These are phyloP conservation scores for Rhinogobius similis DNA, from an alignment of 2,113 vertebrate genomes.

Conservation along the genomic window DNA sequence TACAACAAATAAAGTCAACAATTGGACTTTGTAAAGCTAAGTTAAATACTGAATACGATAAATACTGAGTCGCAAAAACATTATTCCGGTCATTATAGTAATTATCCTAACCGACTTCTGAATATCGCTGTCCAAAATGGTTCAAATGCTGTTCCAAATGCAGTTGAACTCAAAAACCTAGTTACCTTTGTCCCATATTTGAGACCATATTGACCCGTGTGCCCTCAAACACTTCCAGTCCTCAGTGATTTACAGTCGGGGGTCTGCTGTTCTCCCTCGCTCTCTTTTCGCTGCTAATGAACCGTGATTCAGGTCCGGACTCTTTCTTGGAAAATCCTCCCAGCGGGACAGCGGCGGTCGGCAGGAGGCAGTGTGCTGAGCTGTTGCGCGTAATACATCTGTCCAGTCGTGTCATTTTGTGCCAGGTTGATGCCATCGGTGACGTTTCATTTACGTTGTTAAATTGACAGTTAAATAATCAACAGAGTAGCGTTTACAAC, in stretches of 20 bases:
- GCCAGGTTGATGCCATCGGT: not conserved
- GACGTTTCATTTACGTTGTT: not conserved
- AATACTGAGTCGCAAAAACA: too few species aligned
- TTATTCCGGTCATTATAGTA: too few species aligned
- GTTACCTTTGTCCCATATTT: conserved; percentile 34
- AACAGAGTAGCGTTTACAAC: too few species aligned
- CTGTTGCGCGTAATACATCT: conserved; percentile 19
- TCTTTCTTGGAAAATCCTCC: conserved; percentile 41
- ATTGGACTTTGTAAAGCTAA: too few species aligned
- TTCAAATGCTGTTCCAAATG: conserved; percentile 22
- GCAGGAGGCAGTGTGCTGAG: conserved; percentile 29
- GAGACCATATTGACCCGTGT: conserved; percentile 5
- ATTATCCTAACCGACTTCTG: too few species aligned
- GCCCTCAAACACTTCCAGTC: conserved; percentile 12
- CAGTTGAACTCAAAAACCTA: not conserved
- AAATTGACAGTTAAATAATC: not conserved
- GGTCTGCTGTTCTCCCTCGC: conserved; percentile 15
- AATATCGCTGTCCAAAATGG: not conserved
- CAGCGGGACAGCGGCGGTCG: conserved; percentile 25
- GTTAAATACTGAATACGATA: too few species aligned
- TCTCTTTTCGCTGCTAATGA: conserved; percentile 61
- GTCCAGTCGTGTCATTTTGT: not conserved
- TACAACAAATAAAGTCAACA: too few species aligned
- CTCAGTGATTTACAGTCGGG: conserved; percentile 43
- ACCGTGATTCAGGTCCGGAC: conserved; percentile 64